Evolutionary conservation across 2,888 invertebrate genomes (phyloP).

Genomic region (Temnothorax ravouxi): DNA sequence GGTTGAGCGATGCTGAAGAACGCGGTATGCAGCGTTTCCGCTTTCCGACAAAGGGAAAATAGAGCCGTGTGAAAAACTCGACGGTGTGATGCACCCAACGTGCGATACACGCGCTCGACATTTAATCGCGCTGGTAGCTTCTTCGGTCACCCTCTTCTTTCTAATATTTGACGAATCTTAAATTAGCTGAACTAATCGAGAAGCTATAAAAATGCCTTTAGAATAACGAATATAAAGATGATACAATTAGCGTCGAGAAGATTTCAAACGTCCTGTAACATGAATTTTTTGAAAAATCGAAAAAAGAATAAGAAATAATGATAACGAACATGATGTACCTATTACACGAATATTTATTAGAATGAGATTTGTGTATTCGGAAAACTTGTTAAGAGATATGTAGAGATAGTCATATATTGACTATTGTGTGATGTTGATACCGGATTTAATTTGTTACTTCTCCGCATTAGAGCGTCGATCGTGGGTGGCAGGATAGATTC

Average conservation of each 20-base stretch:
- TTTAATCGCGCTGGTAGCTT: not conserved
- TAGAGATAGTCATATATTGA: not conserved
- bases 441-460: constrained; percentile 7
- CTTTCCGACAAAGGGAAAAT: constrained; percentile 60
- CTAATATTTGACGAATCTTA: not conserved
- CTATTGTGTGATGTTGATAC: not conserved
- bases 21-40: constrained; percentile 64
- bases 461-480: constrained; percentile 6
- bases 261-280: not conserved
- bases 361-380: not conserved
- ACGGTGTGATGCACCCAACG: not conserved
- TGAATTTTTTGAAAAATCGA: not conserved
- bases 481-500: constrained; percentile 47
- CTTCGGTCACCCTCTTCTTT: not conserved
- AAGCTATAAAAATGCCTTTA: not conserved
- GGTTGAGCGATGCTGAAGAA: constrained; percentile 27
- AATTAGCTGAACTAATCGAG: not conserved
- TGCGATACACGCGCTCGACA: not conserved
- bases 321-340: not conserved
- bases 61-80: constrained; percentile 65
- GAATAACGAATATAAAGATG: not conserved
- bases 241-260: not conserved
- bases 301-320: not conserved
- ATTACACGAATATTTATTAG: not conserved
- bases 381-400: not conserved